These are phyloP conservation scores for Osmerus eperlanus DNA, from an alignment of 2,113 vertebrate genomes.

Conservation along the genomic window DNA sequence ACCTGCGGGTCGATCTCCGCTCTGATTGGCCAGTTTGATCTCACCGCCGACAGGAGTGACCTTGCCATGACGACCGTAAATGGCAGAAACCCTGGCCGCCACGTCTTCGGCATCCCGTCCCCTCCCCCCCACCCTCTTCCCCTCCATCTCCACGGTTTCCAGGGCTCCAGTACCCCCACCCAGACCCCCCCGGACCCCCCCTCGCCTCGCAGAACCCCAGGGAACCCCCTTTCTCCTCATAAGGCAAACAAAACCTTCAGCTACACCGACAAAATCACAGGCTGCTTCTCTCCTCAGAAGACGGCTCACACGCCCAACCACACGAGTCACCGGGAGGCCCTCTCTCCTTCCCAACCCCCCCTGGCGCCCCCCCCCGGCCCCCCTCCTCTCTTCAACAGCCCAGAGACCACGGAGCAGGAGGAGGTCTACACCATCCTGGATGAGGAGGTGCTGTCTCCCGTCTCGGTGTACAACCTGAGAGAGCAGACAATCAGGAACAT, in stretches of 20 bases:
- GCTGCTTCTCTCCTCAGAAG: constrained; percentile 31
- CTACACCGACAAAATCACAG: constrained; percentile 7
- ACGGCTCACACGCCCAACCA: constrained; percentile 31
- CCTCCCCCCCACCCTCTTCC: not conserved
- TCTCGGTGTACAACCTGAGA: constrained; percentile 58
- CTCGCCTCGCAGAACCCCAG: constrained; percentile 9
- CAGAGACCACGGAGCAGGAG: constrained; percentile 73
- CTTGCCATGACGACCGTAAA: constrained; percentile 38
- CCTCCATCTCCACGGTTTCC: constrained; percentile 11
- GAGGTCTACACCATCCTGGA: constrained; percentile 69
- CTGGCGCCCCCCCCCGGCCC: constrained; percentile 28
- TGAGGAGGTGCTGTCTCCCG: constrained; percentile 69
- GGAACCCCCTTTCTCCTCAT: constrained; percentile 31
- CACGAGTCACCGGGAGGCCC: constrained; percentile 11
- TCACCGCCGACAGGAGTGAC: constrained; percentile 59
- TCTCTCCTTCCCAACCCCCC: constrained; percentile 26
- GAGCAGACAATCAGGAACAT: constrained; percentile 45
- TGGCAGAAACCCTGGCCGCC: not conserved
- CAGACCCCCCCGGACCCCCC: constrained; percentile 32
- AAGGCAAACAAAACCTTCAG: constrained; percentile 10
- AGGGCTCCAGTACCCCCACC: constrained; percentile 19
- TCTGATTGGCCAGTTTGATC: constrained; percentile 81
- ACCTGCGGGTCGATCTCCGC: constrained; percentile 81
- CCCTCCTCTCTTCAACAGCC: constrained; percentile 59
- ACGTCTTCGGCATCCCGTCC: not conserved